A percentile compares a stretch with the other conserved stretches of the same genome.
Conservation (phyloP, 2,888 invertebrate genomes). For the Pelosia muscerda region DNA sequence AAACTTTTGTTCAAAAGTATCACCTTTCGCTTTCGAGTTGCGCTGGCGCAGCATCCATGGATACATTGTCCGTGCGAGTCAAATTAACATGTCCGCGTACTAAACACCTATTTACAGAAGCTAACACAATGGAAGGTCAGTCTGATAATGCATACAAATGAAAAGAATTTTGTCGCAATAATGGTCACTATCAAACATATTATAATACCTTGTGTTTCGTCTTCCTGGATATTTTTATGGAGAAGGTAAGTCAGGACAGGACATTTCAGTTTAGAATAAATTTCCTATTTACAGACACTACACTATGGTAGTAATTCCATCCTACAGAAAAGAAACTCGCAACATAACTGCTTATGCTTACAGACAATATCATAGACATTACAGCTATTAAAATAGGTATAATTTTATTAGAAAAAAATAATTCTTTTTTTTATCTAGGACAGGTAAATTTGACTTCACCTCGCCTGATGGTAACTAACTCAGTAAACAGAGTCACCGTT, state of each 20-base stretch:
- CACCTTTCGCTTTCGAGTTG: conserved; percentile 76
- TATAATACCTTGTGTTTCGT: conserved; percentile 22
- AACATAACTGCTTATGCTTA: background rate
- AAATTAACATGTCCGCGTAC: conserved; percentile 80
- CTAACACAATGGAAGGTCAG: conserved; percentile 83
- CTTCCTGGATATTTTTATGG: conserved; percentile 29
- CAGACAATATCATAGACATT: too few relatives aligned
- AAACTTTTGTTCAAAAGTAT: conserved; percentile 65
- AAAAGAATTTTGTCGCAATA: conserved; percentile 54
- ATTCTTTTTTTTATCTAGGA: too few relatives aligned
- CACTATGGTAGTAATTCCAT: background rate
- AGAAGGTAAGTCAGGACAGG: background rate
- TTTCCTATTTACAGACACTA: background rate
- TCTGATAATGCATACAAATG: conserved; percentile 72
- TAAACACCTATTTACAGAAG: conserved; percentile 78
- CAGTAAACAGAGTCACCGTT: too few relatives aligned
- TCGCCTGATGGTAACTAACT: too few relatives aligned
- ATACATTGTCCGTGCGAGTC: conserved; percentile 68
- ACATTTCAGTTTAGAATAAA: background rate
- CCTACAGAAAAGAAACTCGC: background rate
- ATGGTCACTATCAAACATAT: conserved; percentile 27
- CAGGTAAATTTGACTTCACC: too few relatives aligned
- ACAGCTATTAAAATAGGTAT: too few relatives aligned
- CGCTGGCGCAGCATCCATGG: conserved; percentile 69
- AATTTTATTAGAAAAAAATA: too few relatives aligned